Base-by-base conservation (phyloP, 2,113 vertebrate species). In the Rhizomys pruinosus region DNA sequence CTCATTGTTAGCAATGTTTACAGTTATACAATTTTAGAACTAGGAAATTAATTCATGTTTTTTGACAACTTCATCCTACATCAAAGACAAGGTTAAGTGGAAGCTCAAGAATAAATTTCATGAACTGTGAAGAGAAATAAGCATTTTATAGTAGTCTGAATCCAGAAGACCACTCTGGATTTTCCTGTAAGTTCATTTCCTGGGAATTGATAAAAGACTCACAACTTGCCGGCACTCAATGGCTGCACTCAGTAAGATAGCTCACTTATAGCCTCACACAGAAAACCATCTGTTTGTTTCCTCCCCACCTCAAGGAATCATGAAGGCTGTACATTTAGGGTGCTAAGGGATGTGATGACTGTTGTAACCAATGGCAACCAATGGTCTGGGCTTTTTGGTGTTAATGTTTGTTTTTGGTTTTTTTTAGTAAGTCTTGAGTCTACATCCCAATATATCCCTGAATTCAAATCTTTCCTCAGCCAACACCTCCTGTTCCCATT, bases 231-330 rank as follows among this genome's bases (percentile, higher is more conserved):
- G 37, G 69, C n/a, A n/a, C 39, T 95, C 27, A 20, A 84, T 81
- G 68, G 55, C 84, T 81, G 66, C 20, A 12, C 66, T 86, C 71
- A 77, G 42, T 92, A 78, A 76, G 25, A 81, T 64, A 74, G 94
- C 80, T 59, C 23, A 13, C 59, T 94, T 61, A 74, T 63, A 55
- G 68, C 78, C 44, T 10, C 25, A 42, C 84, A 69, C 89, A 78
- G 64, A 95, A 89, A 90, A 63, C 44, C 39, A 72, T 82, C 42
- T 37, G 1, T 76, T 84, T 94, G 85, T 90, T 92, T 64, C n/a
- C n/a, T n/a, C n/a, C n/a, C n/a, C n/a, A 95, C 90, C 72, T 87
- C 13, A 5, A 95, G 81, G 57, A 96, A 92, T 93, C 55, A 23
- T 34, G 44, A 88, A 66, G 19, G 42, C 91, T 88, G 85, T 78